Evolutionary conservation across 2,797 vertebrate genomes (phyloP), one percentile per base, ranked within the genome.

Genomic region (Sebastes miniatus): DNA sequence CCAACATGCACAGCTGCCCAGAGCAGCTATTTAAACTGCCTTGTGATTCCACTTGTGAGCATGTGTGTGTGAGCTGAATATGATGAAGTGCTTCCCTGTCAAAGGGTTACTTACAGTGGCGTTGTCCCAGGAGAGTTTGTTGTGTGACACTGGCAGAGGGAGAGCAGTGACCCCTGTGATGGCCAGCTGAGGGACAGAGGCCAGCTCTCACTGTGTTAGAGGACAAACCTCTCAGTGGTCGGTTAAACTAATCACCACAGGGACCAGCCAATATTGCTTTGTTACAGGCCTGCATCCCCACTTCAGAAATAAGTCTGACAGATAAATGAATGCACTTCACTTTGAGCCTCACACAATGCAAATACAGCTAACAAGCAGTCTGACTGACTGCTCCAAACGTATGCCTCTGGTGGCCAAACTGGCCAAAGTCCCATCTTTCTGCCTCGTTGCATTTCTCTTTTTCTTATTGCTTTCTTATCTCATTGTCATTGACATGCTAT

Each of bases 221-320:
- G 90, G 92, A 92, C 92, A 90, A 91, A 91, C 81, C 88, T 91
- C 91, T 93, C 91, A 78, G 90, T 88, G 94, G 92, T 92, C 87
- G 82, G 89, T 93, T 94, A 94, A 93, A 93, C 93, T 94, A 94
- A 95, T 94, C 94, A 93, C 95, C 87, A 47, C 68, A 65, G 93
- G 93, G 90, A 94, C 80, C 71, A 36, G 70, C 34, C 34, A 61
- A 67, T 68, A 57, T 69, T 71, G 64, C 81, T 90, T 81, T 67
- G 52, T 83, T 80, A 32, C 83, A 72, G 52, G 22, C 83, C 80
- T 58, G 80, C 79, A 80, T 83, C 73, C 74, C 76, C 73, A 34
- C 77, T 84, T 91, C 78, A 88, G 87, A 87, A 85, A 85, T 81
- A 81, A 83, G 77, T 69, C 77, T 70, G 84, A 76, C 72, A 82